A percentile compares a stretch with the other conserved stretches of the same genome.
phyloP scores from a whole-genome alignment of 2,797 vertebrate species.

The Poecilia wingei region DNA sequence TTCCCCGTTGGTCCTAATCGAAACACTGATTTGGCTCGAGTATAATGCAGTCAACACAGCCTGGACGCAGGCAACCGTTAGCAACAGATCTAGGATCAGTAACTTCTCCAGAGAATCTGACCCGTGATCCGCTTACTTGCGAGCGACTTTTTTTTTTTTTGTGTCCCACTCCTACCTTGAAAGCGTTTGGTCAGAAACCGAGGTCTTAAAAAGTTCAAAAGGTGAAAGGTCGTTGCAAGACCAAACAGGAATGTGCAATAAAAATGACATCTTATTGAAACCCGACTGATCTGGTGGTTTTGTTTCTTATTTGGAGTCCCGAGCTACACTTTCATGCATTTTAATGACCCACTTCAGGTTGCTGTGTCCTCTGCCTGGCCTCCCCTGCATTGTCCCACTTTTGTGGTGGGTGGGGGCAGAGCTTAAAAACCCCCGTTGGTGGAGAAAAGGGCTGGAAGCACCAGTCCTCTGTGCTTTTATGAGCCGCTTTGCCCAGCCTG shows the following conservation, averaged over 20 bases:
- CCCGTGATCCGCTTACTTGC: conserved; percentile 55
- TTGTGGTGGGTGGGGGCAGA: conserved; percentile 26
- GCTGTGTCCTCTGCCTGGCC: conserved; percentile 52
- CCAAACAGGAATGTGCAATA: conserved; percentile 90
- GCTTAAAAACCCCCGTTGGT: conserved; percentile 17
- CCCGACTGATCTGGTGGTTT: conserved; percentile 64
- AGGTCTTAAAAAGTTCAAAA: conserved; percentile 65
- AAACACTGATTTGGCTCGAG: conserved; percentile 54
- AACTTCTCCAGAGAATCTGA: conserved; percentile 57
- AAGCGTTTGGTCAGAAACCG: conserved; percentile 62
- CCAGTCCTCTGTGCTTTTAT: conserved; percentile 23
- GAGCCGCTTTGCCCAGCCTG: conserved; percentile 17
- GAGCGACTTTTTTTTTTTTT: conserved; percentile 36
- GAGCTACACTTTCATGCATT: conserved; percentile 19
- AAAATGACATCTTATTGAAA: conserved; percentile 86
- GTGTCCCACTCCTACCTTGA: conserved; percentile 54
- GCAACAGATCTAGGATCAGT: conserved; percentile 68
- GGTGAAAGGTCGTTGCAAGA: conserved; percentile 81
- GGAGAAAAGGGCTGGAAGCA: conserved; percentile 25
- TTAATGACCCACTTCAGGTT: conserved; percentile 45
- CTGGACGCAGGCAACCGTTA: conserved; percentile 50
- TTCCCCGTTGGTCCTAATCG: conserved; percentile 59
- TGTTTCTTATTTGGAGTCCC: conserved; percentile 39
- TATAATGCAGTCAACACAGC: conserved; percentile 52
- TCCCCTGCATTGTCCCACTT: conserved; percentile 53